Conservation (phyloP, 2,888 invertebrate genomes). For the Allophyes oxyacanthae region DNA sequence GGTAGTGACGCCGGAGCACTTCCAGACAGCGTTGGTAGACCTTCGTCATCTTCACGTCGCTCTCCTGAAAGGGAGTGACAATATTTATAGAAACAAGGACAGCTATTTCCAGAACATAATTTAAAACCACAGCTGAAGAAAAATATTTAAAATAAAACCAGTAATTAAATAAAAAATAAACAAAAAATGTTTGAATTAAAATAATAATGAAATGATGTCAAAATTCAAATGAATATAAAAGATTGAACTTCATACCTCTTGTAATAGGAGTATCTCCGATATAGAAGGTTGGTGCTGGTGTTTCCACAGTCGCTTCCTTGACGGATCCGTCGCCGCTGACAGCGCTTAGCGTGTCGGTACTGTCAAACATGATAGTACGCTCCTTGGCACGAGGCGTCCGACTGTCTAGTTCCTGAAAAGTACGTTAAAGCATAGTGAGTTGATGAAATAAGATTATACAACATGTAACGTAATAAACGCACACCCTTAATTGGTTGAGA, state of each 20-base stretch:
- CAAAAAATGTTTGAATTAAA: too few species aligned
- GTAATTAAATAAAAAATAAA: too few species aligned
- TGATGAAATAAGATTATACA: background rate
- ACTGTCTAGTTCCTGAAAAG: constrained; percentile 79
- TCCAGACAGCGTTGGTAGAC: constrained; percentile 74
- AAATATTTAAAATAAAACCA: too few species aligned
- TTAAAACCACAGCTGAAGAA: too few species aligned
- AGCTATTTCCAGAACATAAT: too few species aligned
- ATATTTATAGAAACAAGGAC: background rate
- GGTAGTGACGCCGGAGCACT: constrained; percentile 85
- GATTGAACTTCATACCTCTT: constrained; percentile 74
- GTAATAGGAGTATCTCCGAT: constrained; percentile 87
- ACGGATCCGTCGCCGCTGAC: constrained; percentile 83
- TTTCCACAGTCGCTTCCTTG: constrained; percentile 78
- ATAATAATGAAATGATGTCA: too few species aligned
- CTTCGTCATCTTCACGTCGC: constrained; percentile 74
- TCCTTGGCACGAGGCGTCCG: constrained; percentile 81
- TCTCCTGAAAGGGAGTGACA: constrained; percentile 70
- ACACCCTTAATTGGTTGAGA: too few species aligned
- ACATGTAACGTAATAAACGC: too few species aligned
- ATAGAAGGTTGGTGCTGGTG: constrained; percentile 84
- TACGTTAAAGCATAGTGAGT: background rate
- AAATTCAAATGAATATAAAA: too few species aligned
- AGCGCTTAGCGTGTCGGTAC: constrained; percentile 85
- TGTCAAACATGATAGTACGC: constrained; percentile 87